Conservation (phyloP, 2,113 vertebrate genomes). For the Nyctibius bracteatus region DNA sequence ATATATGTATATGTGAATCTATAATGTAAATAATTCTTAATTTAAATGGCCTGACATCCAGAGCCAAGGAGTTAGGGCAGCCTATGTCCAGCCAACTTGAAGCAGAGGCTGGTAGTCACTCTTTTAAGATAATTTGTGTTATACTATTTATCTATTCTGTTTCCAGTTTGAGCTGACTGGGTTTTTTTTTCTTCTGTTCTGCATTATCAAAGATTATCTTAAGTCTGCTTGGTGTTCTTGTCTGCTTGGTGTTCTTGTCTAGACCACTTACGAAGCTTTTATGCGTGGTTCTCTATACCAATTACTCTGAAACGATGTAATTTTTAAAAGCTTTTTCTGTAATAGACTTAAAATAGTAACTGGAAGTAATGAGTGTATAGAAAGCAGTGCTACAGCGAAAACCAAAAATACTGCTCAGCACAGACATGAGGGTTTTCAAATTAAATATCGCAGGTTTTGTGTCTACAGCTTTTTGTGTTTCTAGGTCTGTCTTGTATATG, state of each 20-base stretch:
- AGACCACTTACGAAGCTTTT: background rate
- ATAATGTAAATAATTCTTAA: background rate
- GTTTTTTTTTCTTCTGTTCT: background rate
- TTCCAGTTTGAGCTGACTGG: background rate
- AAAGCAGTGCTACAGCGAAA: background rate
- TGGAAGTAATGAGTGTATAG: background rate
- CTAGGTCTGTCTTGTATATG: background rate
- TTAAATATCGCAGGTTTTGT: background rate
- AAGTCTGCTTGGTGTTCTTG: background rate
- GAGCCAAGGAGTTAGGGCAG: background rate
- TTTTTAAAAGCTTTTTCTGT: background rate
- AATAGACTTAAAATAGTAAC: background rate
- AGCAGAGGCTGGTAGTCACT: background rate
- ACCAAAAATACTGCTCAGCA: background rate
- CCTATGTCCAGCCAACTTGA: background rate
- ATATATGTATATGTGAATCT: background rate
- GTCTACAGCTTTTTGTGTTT: background rate
- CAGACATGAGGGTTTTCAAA: background rate
- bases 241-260: background rate
- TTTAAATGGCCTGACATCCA: background rate
- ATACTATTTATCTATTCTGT: background rate
- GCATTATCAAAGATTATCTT: background rate
- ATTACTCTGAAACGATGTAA: background rate
- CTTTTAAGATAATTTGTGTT: background rate
- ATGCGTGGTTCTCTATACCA: background rate